These are phyloP conservation scores for Barnardius zonarius DNA, from an alignment of 2,113 vertebrate species.

Conservation along the genomic window DNA sequence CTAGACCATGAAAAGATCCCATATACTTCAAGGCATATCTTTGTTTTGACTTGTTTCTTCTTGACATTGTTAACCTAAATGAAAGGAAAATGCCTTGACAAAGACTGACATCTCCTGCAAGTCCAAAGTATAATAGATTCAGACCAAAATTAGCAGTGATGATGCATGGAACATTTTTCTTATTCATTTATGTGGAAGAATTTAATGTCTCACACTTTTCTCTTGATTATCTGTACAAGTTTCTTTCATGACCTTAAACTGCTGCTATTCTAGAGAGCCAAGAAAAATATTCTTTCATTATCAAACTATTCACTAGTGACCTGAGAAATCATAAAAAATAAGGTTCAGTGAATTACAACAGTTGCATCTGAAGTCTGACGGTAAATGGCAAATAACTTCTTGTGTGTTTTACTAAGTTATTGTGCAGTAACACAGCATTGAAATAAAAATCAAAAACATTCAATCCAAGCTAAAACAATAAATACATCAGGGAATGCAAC, in stretches of 20 bases:
- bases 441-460: conserved; percentile 1
- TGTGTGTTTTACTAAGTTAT: background rate
- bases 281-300: background rate
- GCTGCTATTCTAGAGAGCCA: background rate
- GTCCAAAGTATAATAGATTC: background rate
- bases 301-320: background rate
- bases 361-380: background rate
- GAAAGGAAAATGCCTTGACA: background rate
- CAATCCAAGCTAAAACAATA: background rate
- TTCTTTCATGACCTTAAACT: background rate
- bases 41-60: background rate
- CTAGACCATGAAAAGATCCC: background rate
- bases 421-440: background rate
- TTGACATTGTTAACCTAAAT: background rate
- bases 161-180: background rate
- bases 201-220: background rate
- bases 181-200: background rate
- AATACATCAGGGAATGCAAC: background rate
- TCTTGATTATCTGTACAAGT: background rate
- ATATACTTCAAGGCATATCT: background rate
- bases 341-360: background rate
- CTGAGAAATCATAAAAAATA: background rate
- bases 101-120: background rate
- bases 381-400: background rate
- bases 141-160: background rate